These are phyloP conservation scores for Pteronotus mesoamericanus DNA, from an alignment of 2,797 vertebrate genomes.

Conservation along the genomic window DNA sequence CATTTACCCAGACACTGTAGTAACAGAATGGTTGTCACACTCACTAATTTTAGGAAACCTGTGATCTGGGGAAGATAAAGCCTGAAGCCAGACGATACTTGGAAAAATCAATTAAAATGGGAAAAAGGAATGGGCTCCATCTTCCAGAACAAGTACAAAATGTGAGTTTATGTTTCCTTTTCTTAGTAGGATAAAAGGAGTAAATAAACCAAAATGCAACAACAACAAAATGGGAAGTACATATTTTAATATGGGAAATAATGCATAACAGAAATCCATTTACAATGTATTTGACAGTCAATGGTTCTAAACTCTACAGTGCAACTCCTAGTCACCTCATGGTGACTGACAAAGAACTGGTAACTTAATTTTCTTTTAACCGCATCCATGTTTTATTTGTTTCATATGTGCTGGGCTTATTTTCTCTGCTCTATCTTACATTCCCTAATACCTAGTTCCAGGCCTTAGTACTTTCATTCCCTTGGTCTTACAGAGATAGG, in stretches of 20 bases:
- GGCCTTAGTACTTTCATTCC: background rate
- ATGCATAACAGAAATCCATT: background rate
- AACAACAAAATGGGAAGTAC: background rate
- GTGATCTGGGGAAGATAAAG: constrained; percentile 80
- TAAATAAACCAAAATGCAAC: constrained; percentile 13
- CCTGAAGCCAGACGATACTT: constrained; percentile 90
- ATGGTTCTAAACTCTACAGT: background rate
- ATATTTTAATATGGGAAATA: background rate
- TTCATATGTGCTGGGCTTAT: background rate
- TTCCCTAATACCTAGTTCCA: background rate
- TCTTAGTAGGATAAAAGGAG: background rate
- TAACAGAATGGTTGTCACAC: constrained; percentile 42
- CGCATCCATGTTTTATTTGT: background rate
- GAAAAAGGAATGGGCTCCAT: constrained; percentile 92
- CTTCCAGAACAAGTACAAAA: constrained; percentile 89
- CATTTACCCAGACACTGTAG: background rate
- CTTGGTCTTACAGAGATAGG: background rate
- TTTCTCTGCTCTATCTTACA: background rate
- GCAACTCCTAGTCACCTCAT: background rate
- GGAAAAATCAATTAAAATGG: constrained; percentile 90
- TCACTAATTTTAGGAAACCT: constrained; percentile 85
- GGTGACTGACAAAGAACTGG: background rate
- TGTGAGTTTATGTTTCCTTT: constrained; percentile 80
- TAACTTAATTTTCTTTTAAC: constrained; percentile 19
- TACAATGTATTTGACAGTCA: background rate